Base-by-base conservation (phyloP, 2,113 vertebrate genomes). In the Labeo catla region DNA sequence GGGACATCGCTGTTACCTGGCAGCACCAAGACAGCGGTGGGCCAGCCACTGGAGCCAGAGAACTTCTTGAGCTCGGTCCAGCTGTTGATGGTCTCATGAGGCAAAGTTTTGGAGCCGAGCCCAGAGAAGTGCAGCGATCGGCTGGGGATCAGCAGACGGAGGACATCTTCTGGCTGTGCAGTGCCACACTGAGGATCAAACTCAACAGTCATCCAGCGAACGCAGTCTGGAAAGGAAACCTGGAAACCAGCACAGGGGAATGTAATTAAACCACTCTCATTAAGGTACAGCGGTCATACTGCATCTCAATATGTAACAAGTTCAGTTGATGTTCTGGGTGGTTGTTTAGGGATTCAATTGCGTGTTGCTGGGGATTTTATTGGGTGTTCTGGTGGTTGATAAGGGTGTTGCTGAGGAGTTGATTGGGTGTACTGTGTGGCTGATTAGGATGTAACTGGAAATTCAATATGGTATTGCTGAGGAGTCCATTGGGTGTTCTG, bases 11-110 rank as follows among this genome's bases (percentile, higher is more conserved):
- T 6, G 21, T 49, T 92, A 98, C 98, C 98, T 93, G 98, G 98
- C 74, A 99, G 91, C 82, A 99, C 97, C 74, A 99, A 95, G 54
- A 99, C 96, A 86, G 96, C 96, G 43, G 96, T 97, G 50, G 98
- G 98, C 98, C 98, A 99, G 23, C 98, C 98, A 59, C 93, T 95
- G 57, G 97, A 95, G 49, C 98, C 97, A n/a, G 96, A 98, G 91
- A 98, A 99, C 92, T 98, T 99, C 90, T 97, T 99, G 76, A 99
- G 95, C 90, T 99, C 98, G 68, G 97, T 96, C 98, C 98, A 99
- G 59, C 97, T 97, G 93, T 99, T 99, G 91, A 99, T 97, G 90
- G 96, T 97, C 91, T 99, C 98, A 79, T 98, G 96, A 90, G 96
- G 93, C 91, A 97, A 93, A 50, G 96, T 91, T 92, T 98, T 99